phyloP scores from a whole-genome alignment of 2,113 vertebrate species.

The Cariama cristata region DNA sequence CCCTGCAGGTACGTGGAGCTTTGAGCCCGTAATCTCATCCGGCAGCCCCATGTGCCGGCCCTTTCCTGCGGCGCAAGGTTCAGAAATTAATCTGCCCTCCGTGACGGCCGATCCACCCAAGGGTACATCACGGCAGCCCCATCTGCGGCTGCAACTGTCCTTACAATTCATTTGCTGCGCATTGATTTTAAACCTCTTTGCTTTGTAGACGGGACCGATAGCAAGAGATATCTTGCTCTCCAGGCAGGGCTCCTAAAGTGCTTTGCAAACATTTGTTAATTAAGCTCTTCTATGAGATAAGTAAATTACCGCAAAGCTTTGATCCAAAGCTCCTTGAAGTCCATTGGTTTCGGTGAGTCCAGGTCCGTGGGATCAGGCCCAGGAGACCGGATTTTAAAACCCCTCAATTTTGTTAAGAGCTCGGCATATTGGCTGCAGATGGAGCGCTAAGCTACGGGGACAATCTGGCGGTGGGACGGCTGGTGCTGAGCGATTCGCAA shows the following conservation, averaged over 20 bases:
- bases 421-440: constrained; percentile 17
- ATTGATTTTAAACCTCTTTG: neutral
- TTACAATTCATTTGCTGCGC: neutral
- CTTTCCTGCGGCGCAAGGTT: accelerated
- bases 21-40: accelerated
- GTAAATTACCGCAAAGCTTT: constrained; percentile 32
- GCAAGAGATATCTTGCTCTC: neutral
- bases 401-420: constrained; percentile 55
- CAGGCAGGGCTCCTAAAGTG: neutral
- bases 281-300: constrained; percentile 50
- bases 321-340: constrained; percentile 32
- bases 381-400: neutral
- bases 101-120: accelerated
- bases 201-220: neutral
- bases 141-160: accelerated
- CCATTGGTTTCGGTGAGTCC: constrained; percentile 9
- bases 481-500: neutral
- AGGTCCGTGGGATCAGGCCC: constrained; percentile 21
- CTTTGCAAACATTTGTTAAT: constrained; percentile 54
- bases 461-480: neutral
- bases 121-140: neutral
- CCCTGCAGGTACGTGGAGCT: accelerated
- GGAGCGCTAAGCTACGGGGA: neutral
- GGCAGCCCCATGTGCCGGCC: accelerated
- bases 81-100: accelerated